These are phyloP conservation scores for Alentia gelatinosa DNA, from an alignment of 2,888 invertebrate species.

Conservation along the genomic window DNA sequence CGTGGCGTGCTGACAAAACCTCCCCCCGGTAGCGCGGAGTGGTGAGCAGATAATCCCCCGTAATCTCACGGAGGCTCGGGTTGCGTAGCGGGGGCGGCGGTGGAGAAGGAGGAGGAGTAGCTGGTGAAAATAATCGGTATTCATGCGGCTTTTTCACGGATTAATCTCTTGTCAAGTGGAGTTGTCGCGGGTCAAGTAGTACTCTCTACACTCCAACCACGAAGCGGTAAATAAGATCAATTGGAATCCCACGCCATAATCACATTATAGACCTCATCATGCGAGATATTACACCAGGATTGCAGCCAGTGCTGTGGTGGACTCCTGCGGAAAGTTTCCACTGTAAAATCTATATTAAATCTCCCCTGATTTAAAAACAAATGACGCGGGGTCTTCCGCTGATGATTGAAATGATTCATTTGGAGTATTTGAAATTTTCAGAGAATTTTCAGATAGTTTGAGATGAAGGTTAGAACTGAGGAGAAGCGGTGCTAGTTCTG, in stretches of 20 bases:
- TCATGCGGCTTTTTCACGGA: background rate
- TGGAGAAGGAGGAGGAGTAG: background rate
- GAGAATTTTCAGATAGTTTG: too few relatives aligned
- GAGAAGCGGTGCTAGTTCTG: too few relatives aligned
- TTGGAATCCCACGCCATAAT: background rate
- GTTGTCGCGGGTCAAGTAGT: background rate
- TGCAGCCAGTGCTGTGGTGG: too few relatives aligned
- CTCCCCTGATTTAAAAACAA: background rate
- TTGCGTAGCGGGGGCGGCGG: background rate
- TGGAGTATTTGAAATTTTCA: too few relatives aligned
- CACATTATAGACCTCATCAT: background rate
- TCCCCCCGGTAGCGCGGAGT: background rate
- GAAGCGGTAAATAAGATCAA: background rate
- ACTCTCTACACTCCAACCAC: background rate
- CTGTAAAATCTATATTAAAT: background rate
- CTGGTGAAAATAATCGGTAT: background rate
- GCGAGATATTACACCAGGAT: background rate
- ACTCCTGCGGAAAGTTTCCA: background rate
- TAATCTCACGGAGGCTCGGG: background rate
- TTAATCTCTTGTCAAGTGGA: slow-evolving; percentile 9
- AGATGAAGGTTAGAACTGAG: too few relatives aligned
- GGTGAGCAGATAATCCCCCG: background rate
- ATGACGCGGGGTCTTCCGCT: too few relatives aligned
- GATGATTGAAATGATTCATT: too few relatives aligned
- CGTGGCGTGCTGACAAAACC: slow-evolving; percentile 2